These are phyloP conservation scores for Iphiclides podalirius DNA, from an alignment of 2,888 invertebrate genomes.

Conservation along the genomic window DNA sequence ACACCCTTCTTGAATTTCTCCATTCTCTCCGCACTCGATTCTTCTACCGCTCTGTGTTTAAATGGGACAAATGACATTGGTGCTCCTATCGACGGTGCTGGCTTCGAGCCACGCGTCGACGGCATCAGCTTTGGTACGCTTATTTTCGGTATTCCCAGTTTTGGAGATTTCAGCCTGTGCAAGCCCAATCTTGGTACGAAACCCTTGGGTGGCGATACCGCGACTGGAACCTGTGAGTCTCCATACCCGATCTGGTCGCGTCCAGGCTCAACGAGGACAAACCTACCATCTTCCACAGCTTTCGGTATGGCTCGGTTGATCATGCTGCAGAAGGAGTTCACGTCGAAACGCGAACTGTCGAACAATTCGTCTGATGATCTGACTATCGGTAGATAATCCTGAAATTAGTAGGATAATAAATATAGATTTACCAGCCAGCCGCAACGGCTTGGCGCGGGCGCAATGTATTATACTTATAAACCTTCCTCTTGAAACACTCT, in stretches of 20 bases:
- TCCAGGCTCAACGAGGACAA: constrained; percentile 47
- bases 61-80: constrained; percentile 41
- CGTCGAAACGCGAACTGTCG: constrained; percentile 38
- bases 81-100: constrained; percentile 50
- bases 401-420: not conserved
- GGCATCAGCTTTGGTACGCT: constrained; percentile 42
- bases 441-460: too few species aligned
- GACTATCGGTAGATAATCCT: constrained; percentile 15
- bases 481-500: too few species aligned
- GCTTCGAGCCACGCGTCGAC: constrained; percentile 20
- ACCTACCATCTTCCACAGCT: constrained; percentile 58
- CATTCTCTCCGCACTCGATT: constrained; percentile 63
- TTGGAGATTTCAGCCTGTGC: constrained; percentile 46
- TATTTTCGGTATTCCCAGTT: constrained; percentile 49
- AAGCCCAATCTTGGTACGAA: constrained; percentile 47
- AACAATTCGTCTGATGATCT: constrained; percentile 27
- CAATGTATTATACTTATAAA: too few species aligned
- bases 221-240: constrained; percentile 48
- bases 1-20: constrained; percentile 68
- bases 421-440: too few species aligned
- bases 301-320: constrained; percentile 63
- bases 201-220: constrained; percentile 53
- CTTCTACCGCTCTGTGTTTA: constrained; percentile 44
- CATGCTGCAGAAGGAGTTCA: constrained; percentile 58
- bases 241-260: constrained; percentile 49